Evolutionary conservation across 2,888 invertebrate genomes (phyloP), one percentile per base, ranked within the genome.

Genomic region (Campaea margaritaria): DNA sequence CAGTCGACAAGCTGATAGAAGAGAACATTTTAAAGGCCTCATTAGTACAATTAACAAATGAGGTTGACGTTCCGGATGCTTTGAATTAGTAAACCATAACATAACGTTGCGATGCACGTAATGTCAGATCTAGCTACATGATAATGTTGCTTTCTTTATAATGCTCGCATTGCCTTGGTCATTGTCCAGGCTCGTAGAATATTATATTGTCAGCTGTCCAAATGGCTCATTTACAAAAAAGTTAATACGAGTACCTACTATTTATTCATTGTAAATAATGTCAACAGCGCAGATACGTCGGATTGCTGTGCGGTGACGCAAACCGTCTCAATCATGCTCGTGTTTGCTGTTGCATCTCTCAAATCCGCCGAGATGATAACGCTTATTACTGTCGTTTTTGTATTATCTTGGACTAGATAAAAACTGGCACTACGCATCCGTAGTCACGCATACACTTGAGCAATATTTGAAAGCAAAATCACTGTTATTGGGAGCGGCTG

Each of bases 321-420:
- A 49, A 21, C n/a, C 27, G 27, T n/a, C 47, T 38, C 55, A 41
- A 21, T 43, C 51, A n/a, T 12, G 28, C 14, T 15, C 15, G 54
- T 46, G 46, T 59, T 64, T 63, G 46, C 46, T 10, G 42, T 41
- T 42, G 49, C 52, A 63, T 62, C 59, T 64, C 27, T 41, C 31
- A 50, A 62, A 57, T 57, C 58, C 38, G 21, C 13, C 12, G 27
- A 31, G 39, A 41, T 16, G 46, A 56, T 58, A 57, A 41, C 27
- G 14, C 27, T 49, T 15, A 41, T 44, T 45, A 31, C 41, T 49
- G 34, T 38, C 51, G 42, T 43, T 41, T 28, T 13, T 38, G 13
- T 42, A 49, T 38, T 48, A 31, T 16, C 51, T 34, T 13, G 16
- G 7, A 13, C 15, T 14, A 50, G 41, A 59, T 54, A 59, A 49